A percentile compares a stretch with the other conserved stretches of the same genome.
Evolutionary conservation across 2,888 invertebrate genomes (phyloP).

Genomic region (Campoletis raptor): DNA sequence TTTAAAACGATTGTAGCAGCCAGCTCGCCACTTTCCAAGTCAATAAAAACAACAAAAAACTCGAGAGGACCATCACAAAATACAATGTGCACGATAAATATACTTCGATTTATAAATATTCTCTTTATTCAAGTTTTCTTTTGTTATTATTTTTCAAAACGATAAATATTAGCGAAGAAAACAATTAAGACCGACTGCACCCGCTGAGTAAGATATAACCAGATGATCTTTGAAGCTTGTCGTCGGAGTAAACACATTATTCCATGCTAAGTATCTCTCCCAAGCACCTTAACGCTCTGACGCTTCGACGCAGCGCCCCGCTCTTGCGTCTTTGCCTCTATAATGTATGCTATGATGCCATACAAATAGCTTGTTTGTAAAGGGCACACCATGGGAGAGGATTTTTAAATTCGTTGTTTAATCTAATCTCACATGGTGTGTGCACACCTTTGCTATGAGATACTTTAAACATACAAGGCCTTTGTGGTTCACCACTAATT

Average conservation of each 20-base stretch:
- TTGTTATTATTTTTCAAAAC: not conserved
- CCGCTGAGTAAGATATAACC: slow-evolving; percentile 39
- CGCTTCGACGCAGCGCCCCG: slow-evolving; percentile 63
- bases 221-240: slow-evolving; percentile 47
- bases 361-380: slow-evolving; percentile 51
- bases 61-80: not conserved
- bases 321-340: slow-evolving; percentile 10
- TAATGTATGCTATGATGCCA: slow-evolving; percentile 61
- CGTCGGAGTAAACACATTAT: slow-evolving; percentile 55
- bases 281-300: slow-evolving; percentile 66
- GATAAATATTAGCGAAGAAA: slow-evolving; percentile 26
- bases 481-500: slow-evolving; percentile 68
- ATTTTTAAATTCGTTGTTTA: slow-evolving; percentile 18
- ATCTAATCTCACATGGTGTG: slow-evolving; percentile 67
- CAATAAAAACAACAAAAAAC: not conserved
- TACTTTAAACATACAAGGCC: slow-evolving; percentile 43
- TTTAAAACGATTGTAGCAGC: not conserved
- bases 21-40: not conserved
- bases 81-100: not conserved
- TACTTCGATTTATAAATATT: not conserved
- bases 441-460: slow-evolving; percentile 62
- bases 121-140: not conserved
- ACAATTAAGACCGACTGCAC: slow-evolving; percentile 49
- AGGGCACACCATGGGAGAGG: slow-evolving; percentile 62
- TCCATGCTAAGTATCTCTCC: slow-evolving; percentile 40